Evolutionary conservation across 2,113 vertebrate species (phyloP).

Genomic region (Terrapene triunguis): DNA sequence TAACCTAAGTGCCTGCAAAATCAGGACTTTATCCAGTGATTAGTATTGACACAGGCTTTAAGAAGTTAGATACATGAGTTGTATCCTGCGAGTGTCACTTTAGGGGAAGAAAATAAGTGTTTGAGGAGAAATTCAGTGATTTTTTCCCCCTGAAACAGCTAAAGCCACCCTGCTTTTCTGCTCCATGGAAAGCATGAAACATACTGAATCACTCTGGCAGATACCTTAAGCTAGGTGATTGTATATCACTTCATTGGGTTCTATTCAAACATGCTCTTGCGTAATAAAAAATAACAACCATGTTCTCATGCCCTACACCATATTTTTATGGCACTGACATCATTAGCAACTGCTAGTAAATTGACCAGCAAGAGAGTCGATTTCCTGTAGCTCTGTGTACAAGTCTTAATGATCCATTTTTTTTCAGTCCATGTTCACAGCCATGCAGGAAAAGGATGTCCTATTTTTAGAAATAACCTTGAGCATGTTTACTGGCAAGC

Average conservation of each 20-base stretch:
- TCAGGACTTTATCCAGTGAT: not conserved
- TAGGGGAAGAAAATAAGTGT: not conserved
- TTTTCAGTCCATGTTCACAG: conserved; percentile 58
- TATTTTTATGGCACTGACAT: conserved; percentile 35
- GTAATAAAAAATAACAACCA: not conserved
- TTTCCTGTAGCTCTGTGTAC: conserved; percentile 66
- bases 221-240: not conserved
- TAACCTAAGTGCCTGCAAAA: not conserved
- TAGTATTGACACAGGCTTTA: not conserved
- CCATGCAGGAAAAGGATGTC: conserved; percentile 59
- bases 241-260: not conserved
- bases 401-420: conserved; percentile 54
- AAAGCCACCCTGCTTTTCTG: not conserved
- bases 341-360: not conserved
- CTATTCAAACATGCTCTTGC: not conserved
- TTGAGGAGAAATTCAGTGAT: not conserved
- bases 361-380: not conserved
- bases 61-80: not conserved
- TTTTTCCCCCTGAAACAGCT: not conserved
- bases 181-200: not conserved
- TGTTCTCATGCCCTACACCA: not conserved
- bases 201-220: not conserved
- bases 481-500: conserved; percentile 40
- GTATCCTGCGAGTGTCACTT: not conserved
- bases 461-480: conserved; percentile 80